A percentile compares a stretch with the other conserved stretches of the same genome.
phyloP scores from a whole-genome alignment of 1,140 invertebrate genomes.

The Luehdorfia chinensis region DNA sequence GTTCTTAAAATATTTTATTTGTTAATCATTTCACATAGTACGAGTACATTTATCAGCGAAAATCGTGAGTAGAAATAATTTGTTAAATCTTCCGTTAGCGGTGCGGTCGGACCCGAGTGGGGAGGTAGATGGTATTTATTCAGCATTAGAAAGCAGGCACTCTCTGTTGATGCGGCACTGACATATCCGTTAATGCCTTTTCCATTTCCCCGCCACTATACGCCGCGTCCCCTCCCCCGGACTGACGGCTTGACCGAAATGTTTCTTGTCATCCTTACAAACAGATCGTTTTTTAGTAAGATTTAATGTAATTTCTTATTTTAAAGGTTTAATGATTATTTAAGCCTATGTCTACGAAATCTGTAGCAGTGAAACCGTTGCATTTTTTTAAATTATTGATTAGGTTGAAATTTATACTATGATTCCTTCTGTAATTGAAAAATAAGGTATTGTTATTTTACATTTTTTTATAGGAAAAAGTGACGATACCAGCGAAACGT shows the following conservation, averaged over 20 bases:
- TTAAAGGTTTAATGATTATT: too few relatives aligned
- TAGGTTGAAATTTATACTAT: too few relatives aligned
- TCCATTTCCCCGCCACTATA: slow-evolving; percentile 68
- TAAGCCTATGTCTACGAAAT: too few relatives aligned
- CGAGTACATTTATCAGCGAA: too few relatives aligned
- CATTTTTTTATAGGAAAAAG: too few relatives aligned
- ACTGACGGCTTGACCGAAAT: slow-evolving; percentile 57
- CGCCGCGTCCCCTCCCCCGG: slow-evolving; percentile 31
- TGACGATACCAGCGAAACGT: too few relatives aligned
- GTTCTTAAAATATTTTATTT: too few relatives aligned
- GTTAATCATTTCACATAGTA: too few relatives aligned
- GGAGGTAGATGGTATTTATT: slow-evolving; percentile 68
- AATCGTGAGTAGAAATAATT: background rate
- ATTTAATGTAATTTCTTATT: slow-evolving; percentile 33
- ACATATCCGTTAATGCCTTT: slow-evolving; percentile 77
- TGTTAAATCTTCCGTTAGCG: slow-evolving; percentile 21
- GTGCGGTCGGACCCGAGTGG: slow-evolving; percentile 36
- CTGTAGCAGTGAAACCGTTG: too few relatives aligned
- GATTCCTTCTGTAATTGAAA: too few relatives aligned
- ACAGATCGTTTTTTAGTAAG: slow-evolving; percentile 16
- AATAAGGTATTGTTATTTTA: too few relatives aligned
- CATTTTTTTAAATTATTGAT: too few relatives aligned
- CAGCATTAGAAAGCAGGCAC: slow-evolving; percentile 71
- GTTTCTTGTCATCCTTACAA: slow-evolving; percentile 22
- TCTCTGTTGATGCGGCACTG: slow-evolving; percentile 67